phyloP scores from a whole-genome alignment of 2,888 invertebrate species.

The Noctua janthe region DNA sequence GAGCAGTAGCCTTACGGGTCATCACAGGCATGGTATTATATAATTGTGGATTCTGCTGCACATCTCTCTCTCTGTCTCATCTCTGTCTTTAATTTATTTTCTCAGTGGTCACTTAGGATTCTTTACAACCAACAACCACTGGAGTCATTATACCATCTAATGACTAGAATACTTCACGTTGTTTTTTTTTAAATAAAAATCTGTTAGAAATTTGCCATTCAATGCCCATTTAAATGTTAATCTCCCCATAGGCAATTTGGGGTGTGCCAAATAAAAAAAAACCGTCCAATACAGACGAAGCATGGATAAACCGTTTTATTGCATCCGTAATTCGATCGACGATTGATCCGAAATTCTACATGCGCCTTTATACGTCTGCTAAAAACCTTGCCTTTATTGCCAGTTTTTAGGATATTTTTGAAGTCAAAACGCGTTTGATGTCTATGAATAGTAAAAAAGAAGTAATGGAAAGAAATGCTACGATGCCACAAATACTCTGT shows the following conservation, averaged over 20 bases:
- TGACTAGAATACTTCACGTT: neutral
- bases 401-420: slow-evolving; percentile 20
- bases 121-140: neutral
- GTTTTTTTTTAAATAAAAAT: neutral
- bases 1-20: too few relatives aligned
- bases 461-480: neutral
- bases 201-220: neutral
- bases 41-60: neutral
- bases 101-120: neutral
- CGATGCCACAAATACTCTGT: neutral
- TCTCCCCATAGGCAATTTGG: neutral
- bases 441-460: neutral
- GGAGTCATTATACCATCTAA: neutral
- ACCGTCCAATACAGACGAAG: slow-evolving; percentile 29
- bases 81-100: too few relatives aligned
- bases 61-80: too few relatives aligned
- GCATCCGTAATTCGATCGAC: slow-evolving; percentile 44
- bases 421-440: neutral
- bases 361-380: neutral
- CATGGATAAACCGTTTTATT: slow-evolving; percentile 39
- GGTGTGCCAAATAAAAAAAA: slow-evolving; percentile 45
- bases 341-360: slow-evolving; percentile 17
- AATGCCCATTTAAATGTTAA: slow-evolving; percentile 11
- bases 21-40: too few relatives aligned
- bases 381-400: slow-evolving; percentile 24